Evolutionary conservation across 2,888 invertebrate genomes (phyloP), one percentile per base, ranked within the genome.

Genomic region (Griposia aprilina): DNA sequence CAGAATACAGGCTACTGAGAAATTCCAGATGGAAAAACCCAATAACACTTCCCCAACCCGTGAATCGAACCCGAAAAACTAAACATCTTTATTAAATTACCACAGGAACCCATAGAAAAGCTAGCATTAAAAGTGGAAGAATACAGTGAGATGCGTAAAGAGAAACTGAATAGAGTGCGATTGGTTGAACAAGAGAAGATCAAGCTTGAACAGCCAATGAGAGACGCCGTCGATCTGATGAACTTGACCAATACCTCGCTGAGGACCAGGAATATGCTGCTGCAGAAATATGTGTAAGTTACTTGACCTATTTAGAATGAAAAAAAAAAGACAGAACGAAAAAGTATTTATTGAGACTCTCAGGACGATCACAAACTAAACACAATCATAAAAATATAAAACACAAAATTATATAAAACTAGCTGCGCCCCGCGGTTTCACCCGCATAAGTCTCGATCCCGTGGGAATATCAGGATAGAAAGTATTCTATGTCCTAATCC

Each of bases 161-260:
- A 98, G 91, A 99, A 98, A 95, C 94, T 99, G 74, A 99, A 99
- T 93, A 97, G 99, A 81, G 98, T 99, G 10, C 98, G 98, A 89
- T 94, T 98, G 50, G 98, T 99, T 13, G 98, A 98, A 81, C 92
- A 93, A 74, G 99, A 99, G 92, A 98, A 98, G 93, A 97, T 98
- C 78, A 98, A 98, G 88, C 94, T 99, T 71, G 97, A 98, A 90
- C 97, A 97, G 80, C 98, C 98, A 0, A 98, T 98, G 97, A 97
- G 98, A 80, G 98, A 98, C 77, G 98, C 98, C 0, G 97, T 98
- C 0, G 97, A 98, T 68, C 98, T 98, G 90, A 97, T 99, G 88
- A 98, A 98, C 85, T 93, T 98, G 36, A 98, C 99, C 92, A 99
- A 99, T 93, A 97, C 97, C 6, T 96, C 98, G 2, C 97, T 97